Conservation (phyloP, 2,888 invertebrate species). For the Stictocephala bisonia region DNA sequence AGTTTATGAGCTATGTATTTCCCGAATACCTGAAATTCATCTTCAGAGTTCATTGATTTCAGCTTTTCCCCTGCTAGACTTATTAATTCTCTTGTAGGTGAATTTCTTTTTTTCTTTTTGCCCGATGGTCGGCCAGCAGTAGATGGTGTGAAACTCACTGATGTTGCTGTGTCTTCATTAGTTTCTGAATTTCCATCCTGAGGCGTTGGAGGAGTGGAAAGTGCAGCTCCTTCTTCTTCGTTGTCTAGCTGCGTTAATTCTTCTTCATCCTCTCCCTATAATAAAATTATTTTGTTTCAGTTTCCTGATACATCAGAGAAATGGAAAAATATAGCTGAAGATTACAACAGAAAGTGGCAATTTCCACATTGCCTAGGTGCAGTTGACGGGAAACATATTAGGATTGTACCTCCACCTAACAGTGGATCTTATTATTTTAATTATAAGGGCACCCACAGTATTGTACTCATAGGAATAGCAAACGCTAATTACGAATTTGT, state of each 20-base stretch:
- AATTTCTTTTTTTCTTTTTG: background rate
- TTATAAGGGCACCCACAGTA: conserved; percentile 47
- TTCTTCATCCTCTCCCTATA: background rate
- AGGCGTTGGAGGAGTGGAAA: background rate
- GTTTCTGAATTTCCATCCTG: conserved; percentile 3
- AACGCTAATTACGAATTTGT: conserved; percentile 51
- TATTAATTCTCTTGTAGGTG: conserved; percentile 27
- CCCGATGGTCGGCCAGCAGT: background rate
- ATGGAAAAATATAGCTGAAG: conserved; percentile 35
- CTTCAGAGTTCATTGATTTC: conserved; percentile 4
- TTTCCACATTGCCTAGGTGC: conserved; percentile 50
- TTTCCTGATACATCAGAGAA: background rate
- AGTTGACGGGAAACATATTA: conserved; percentile 50
- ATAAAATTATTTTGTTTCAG: no score
- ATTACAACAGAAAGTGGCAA: conserved; percentile 47
- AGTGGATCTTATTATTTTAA: conserved; percentile 50
- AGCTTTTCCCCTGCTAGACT: conserved; percentile 16
- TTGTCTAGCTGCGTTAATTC: background rate
- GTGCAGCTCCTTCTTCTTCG: conserved; percentile 18
- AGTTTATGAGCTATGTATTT: conserved; percentile 25
- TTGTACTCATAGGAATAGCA: conserved; percentile 49
- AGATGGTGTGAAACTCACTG: conserved; percentile 20
- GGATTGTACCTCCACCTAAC: conserved; percentile 46
- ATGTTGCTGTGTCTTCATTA: conserved; percentile 7
- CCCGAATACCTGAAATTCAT: conserved; percentile 26